These are phyloP conservation scores for Lordiphosa clarofinis DNA, from an alignment of 1,140 invertebrate genomes.

Conservation along the genomic window DNA sequence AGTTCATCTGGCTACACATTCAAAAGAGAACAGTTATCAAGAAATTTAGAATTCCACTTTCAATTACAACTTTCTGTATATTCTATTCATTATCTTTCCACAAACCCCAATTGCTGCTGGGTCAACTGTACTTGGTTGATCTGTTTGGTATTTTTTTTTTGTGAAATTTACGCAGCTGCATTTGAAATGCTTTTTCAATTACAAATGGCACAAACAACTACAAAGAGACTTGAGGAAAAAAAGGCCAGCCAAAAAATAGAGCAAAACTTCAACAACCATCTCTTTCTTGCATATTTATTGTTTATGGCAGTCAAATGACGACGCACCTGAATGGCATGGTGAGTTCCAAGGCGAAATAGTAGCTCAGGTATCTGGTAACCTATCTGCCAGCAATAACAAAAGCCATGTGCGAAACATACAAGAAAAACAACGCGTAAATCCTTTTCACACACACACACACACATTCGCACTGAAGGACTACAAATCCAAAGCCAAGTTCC, in stretches of 20 bases:
- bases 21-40: too few relatives aligned
- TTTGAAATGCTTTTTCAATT: slow-evolving; percentile 71
- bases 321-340: slow-evolving; percentile 52
- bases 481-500: slow-evolving; percentile 36
- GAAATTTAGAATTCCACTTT: too few relatives aligned
- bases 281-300: slow-evolving; percentile 3
- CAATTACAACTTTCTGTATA: too few relatives aligned
- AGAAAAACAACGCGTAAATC: slow-evolving; percentile 63
- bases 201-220: slow-evolving; percentile 30
- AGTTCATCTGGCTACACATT: too few relatives aligned
- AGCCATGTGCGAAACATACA: slow-evolving; percentile 55
- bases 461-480: slow-evolving; percentile 9
- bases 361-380: slow-evolving; percentile 72
- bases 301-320: slow-evolving; percentile 20
- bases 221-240: slow-evolving; percentile 7
- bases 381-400: slow-evolving; percentile 42
- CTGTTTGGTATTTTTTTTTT: not conserved
- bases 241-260: slow-evolving; percentile 49
- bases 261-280: slow-evolving; percentile 46
- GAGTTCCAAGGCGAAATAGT: slow-evolving; percentile 52
- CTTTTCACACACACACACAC: slow-evolving; percentile 56
- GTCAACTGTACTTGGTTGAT: slow-evolving; percentile 45
- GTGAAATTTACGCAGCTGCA: slow-evolving; percentile 66
- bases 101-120: slow-evolving; percentile 6
- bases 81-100: slow-evolving; percentile 26